These are phyloP conservation scores for Erpetoichthys calabaricus DNA, from an alignment of 2,797 vertebrate genomes.

Conservation along the genomic window DNA sequence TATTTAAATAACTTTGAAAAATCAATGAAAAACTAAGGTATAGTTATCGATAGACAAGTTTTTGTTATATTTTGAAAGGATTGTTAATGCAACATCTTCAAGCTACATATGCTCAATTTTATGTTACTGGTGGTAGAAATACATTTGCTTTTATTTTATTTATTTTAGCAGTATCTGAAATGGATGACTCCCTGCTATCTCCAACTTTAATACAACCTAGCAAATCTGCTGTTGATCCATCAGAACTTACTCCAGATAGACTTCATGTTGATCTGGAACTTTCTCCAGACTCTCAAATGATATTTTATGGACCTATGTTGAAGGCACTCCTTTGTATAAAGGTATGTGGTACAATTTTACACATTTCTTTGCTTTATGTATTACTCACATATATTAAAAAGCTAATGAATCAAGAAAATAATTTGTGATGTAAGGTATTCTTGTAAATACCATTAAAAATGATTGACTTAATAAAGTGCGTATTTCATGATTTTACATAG, in stretches of 20 bases:
- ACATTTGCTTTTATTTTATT: neutral
- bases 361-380: rapidly evolving
- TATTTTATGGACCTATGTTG: constrained; percentile 81
- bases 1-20: too few species aligned
- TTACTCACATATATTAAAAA: neutral
- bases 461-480: too few species aligned
- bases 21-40: too few species aligned
- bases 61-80: too few species aligned
- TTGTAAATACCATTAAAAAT: neutral
- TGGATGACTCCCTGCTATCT: constrained; percentile 80
- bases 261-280: constrained; percentile 92
- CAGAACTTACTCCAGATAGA: constrained; percentile 79
- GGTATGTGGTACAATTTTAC: constrained; percentile 37
- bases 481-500: too few species aligned
- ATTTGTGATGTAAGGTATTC: too few species aligned
- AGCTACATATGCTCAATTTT: too few species aligned
- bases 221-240: constrained; percentile 62
- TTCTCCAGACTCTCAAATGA: constrained; percentile 83
- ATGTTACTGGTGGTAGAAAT: neutral
- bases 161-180: constrained; percentile 70
- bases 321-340: constrained; percentile 82
- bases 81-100: too few species aligned
- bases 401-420: neutral
- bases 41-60: too few species aligned
- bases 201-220: constrained; percentile 49